These are phyloP conservation scores for Rhinatrema bivittatum DNA, from an alignment of 2,797 vertebrate genomes.

Conservation along the genomic window DNA sequence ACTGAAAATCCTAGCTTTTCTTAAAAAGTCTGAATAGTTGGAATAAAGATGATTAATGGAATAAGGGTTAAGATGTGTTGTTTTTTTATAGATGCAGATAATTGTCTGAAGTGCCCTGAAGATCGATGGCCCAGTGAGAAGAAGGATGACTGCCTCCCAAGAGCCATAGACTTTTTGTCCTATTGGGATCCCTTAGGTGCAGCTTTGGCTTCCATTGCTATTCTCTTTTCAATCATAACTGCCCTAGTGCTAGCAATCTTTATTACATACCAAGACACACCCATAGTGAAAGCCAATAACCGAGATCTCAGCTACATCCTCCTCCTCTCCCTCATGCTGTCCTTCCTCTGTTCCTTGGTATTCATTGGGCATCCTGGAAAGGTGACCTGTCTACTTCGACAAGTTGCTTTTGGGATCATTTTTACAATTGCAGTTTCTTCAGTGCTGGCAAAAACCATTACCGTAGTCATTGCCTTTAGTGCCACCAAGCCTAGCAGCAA, in stretches of 20 bases:
- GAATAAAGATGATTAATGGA: too few species aligned
- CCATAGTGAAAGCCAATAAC: constrained; percentile 12
- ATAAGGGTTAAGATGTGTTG: too few species aligned
- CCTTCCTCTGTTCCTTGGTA: constrained; percentile 3
- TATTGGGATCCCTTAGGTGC: constrained; percentile 2
- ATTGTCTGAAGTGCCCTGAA: constrained; percentile 3
- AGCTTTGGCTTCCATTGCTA: neutral
- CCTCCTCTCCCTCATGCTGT: constrained; percentile 2
- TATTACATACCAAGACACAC: neutral
- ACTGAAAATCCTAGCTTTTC: too few species aligned
- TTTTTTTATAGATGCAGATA: constrained; percentile 4
- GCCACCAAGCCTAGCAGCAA: too few species aligned
- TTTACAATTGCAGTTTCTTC: too few species aligned
- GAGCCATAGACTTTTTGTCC: neutral
- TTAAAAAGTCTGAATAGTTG: too few species aligned
- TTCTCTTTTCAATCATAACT: constrained; percentile 1
- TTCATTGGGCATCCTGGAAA: constrained; percentile 12
- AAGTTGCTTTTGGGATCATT: too few species aligned
- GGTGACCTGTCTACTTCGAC: too few species aligned
- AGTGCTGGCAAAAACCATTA: too few species aligned
- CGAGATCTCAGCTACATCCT: neutral
- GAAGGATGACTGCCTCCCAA: neutral
- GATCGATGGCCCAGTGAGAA: constrained; percentile 5
- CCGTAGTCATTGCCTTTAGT: too few species aligned
- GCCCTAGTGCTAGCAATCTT: constrained; percentile 1